Evolutionary conservation across 2,797 vertebrate species (phyloP), one percentile per base, ranked within the genome.

Genomic region (Acropternis orthonyx): DNA sequence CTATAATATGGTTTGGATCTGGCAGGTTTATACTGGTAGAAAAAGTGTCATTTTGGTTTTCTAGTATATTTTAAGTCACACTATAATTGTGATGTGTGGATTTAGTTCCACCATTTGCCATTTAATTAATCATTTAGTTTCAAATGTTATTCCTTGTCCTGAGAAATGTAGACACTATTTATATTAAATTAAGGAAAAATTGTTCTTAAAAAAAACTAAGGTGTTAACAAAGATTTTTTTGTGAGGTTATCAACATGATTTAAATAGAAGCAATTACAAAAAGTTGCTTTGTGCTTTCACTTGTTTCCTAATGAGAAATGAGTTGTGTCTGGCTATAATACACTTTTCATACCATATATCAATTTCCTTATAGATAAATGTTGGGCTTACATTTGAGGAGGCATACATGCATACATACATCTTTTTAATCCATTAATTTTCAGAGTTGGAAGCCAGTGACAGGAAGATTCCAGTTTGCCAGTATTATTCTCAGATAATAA

Each of bases 71-170:
- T 93, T 91, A 87, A 93, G 52, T 63, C 56, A 72, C 56, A 10
- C 46, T 88, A 5, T 88, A 86, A 80, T 39, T 88, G 85, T 76
- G 28, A 91, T 59, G 26, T 46, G 18, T 77, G 52, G 58, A 74
- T 75, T 89, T 94, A 69, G 55, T 95, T 89, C 36, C 49, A 93
- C 16, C 36, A 54, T 83, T 89, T 93, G 21, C 36, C 58, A 80
- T 95, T 92, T 66, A 80, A 87, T 89, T 68, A 88, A 86, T 85
- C 55, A 80, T 89, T 95, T 94, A 18, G 10, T 92, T 92, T 94
- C 65, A 92, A 89, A 91, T 7, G 19, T 75, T 85, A 2, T 89
- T 58, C 21, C 41, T 66, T 77, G 44, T 36, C 34, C 21, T 86
- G 59, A 75, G 41, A 95, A 90, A 78, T 58, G 22, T 81, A 56